Percentiles rank a stretch among this genome's conserved stretches.
Evolutionary conservation across 2,888 invertebrate genomes (phyloP).

Genomic region (Drosophila emarginata): DNA sequence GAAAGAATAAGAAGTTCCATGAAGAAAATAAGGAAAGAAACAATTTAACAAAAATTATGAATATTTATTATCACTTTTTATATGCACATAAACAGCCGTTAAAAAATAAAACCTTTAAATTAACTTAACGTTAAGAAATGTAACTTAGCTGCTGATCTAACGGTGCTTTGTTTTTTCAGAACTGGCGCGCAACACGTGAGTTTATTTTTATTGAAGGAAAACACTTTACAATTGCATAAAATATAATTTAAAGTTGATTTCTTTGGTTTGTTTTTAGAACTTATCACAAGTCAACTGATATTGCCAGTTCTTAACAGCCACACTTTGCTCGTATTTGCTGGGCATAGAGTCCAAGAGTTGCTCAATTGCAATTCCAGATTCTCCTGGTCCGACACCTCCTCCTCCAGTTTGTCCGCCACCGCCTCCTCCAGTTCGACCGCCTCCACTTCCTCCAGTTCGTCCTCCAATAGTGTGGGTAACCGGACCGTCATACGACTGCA

Average conservation of each 20-base stretch:
- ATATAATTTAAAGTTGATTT: conserved; percentile 19
- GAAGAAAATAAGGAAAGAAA: too few species aligned
- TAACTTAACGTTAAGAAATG: too few species aligned
- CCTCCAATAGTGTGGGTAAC: conserved; percentile 60
- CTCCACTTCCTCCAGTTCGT: conserved; percentile 39
- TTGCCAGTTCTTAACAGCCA: conserved; percentile 82
- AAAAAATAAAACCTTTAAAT: too few species aligned
- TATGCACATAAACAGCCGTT: too few species aligned
- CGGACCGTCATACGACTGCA: conserved; percentile 67
- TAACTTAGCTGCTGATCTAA: too few species aligned
- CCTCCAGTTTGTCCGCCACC: conserved; percentile 23
- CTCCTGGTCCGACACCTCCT: conserved; percentile 29
- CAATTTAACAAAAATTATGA: too few species aligned
- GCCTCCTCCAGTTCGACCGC: conserved; percentile 23
- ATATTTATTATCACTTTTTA: too few species aligned
- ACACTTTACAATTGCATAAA: background rate
- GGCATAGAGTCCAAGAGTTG: conserved; percentile 70
- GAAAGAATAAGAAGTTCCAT: too few species aligned
- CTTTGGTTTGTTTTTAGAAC: conserved; percentile 70
- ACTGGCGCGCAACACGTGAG: background rate
- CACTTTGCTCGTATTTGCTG: conserved; percentile 75
- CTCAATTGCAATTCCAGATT: conserved; percentile 53
- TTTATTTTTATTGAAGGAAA: conserved; percentile 27
- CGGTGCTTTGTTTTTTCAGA: too few species aligned
- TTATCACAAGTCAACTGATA: conserved; percentile 83